Base-by-base conservation (phyloP, 1,140 invertebrate species). In the Hylyphantes graminicola region DNA sequence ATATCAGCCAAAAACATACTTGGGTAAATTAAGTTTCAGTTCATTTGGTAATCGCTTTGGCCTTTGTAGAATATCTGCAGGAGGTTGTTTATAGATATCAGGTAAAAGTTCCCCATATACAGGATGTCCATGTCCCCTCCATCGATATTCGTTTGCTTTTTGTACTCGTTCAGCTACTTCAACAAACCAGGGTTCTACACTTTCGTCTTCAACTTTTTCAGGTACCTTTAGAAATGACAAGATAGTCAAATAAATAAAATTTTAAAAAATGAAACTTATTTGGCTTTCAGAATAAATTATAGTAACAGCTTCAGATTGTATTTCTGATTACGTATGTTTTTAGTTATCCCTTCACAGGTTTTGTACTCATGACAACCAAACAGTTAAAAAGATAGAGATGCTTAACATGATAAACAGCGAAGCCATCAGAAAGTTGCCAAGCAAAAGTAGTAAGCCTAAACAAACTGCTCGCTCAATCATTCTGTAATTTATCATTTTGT, bases 141-240 rank as follows among this genome's bases (percentile, higher is more conserved):
- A 79, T 12, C 76, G 35, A 79, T 85, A 85, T 17, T 78, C 83
- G 79, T 79, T 79, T 17, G 83, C 83, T 70, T 85, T 85, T 50
- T 85, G 75, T 53, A 85, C 72, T 55, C 83, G 51, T 55, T 85
- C 83, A n/a, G 67, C 48, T 48, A 85, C 83, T 79, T 85, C 83
- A 48, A 65, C 68, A 79, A 75, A 79, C 83, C 83, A 85, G 70
- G 83, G 75, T 63, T 76, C 74, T 61, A 59, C 73, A 76, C 53
- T n/a, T 65, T 19, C 57, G 64, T 75, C 72, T 19, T 17, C 57
- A 35, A 35, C 51, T 65, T 83, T 83, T 74, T 83, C 80, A 17
- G 72, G 57, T 35, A 83, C 80, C 80, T 83, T 54, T 65, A 35
- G 7, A 68, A 73, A 13, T 68, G 51, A 78, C 11, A 78, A 51